Evolutionary conservation across 2,888 invertebrate genomes (phyloP), one percentile per base, ranked within the genome.

Genomic region (Tuberolachnus salignus): DNA sequence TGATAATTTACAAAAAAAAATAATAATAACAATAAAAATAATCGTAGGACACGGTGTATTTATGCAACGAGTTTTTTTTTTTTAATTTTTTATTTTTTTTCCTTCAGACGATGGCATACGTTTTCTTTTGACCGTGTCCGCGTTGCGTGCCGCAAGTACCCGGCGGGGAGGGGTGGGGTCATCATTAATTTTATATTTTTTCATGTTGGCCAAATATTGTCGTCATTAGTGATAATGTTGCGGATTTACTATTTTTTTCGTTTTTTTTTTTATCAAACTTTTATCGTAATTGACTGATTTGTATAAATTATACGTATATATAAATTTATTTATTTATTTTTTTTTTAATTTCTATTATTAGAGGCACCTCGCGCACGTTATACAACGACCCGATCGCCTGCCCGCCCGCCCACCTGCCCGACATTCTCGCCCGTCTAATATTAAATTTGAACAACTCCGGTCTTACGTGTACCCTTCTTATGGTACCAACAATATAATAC

Each of bases 121-220:
- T 53, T 69, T 69, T 53, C 9, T 69, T 69, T 53, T 53, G 26
- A 67, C 8, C 19, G 19, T 51, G 34, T 69, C 51, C 69, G 69
- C 34, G 13, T 59, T 59, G 53, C 69, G 69, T 69, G 69, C 34
- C 14, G n/a, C 51, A 1, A 53, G 1, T 42, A 34, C 19, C 19
- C 8, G n/a, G 11, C 34, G 34, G 4, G n/a, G 0, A 9, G 21
- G 61, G 34, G 34, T 34, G 6, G 34, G 34, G 3, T 34, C 19
- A 42, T 34, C 13, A 11, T 63, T 34, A 61, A 34, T 61, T n/a
- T 51, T 66, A n/a, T 13, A 21, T 16, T 34, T 16, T 34, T 67
- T 51, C 19, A n/a, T 53, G 19, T 69, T 69, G n/a, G 34, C 53
- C 53, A 51, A 69, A 53, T 9, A 13, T 51, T 49, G n/a, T 34